Conservation (phyloP, 1,140 invertebrate species). For the Metaphire vulgaris region DNA sequence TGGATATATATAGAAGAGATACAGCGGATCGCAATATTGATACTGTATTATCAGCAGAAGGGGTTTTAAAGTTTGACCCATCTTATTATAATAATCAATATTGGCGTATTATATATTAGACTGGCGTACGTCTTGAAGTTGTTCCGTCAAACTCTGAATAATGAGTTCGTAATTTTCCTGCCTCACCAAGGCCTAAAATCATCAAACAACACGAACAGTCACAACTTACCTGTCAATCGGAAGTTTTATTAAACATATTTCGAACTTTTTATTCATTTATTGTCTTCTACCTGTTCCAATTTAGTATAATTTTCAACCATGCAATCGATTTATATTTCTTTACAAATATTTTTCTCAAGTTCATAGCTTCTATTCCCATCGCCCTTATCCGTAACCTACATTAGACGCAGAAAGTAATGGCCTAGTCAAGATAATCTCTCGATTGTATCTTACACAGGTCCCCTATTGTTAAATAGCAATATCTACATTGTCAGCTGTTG, state of each 20-base stretch:
- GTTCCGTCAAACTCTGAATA: slow-evolving; percentile 96
- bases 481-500: too few relatives aligned
- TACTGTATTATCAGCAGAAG: too few relatives aligned
- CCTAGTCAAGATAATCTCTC: too few relatives aligned
- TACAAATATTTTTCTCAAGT: neutral
- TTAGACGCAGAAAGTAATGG: too few relatives aligned
- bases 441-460: too few relatives aligned
- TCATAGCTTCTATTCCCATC: neutral
- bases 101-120: too few relatives aligned
- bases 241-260: neutral
- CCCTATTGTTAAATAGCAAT: too few relatives aligned
- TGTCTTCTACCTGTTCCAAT: neutral
- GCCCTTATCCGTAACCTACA: too few relatives aligned
- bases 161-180: slow-evolving; percentile 99
- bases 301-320: neutral
- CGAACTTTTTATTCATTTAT: neutral
- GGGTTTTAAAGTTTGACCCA: too few relatives aligned
- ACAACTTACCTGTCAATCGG: neutral
- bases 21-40: too few relatives aligned
- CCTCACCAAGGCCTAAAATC: slow-evolving; percentile 88
- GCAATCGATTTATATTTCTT: neutral
- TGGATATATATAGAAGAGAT: too few relatives aligned
- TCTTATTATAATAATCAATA: too few relatives aligned
- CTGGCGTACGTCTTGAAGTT: slow-evolving; percentile 65
- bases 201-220: neutral